Conservation (phyloP, 2,113 vertebrate species). For the Okapia johnstoni region DNA sequence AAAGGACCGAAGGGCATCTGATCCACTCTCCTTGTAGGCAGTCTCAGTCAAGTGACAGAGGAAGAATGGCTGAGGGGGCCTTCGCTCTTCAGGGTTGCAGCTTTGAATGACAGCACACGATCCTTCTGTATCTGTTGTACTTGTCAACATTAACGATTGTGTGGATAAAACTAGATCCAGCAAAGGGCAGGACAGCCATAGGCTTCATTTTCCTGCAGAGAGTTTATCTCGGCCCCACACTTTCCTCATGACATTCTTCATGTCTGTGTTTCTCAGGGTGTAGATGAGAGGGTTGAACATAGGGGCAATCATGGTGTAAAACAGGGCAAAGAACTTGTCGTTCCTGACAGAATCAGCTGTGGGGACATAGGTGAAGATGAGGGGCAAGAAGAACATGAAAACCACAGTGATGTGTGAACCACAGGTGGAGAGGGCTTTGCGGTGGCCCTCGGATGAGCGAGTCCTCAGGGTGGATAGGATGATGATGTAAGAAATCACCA, state of each 20-base stretch:
- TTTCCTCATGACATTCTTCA: slow-evolving; percentile 2
- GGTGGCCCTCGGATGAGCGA: background rate
- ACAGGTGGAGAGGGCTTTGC: slow-evolving; percentile 9
- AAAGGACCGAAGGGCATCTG: background rate
- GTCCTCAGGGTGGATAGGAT: background rate
- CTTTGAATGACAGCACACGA: fast-evolving
- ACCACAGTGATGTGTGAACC: background rate
- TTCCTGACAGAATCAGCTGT: background rate
- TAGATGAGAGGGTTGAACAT: slow-evolving; percentile 13
- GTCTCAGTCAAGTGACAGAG: background rate
- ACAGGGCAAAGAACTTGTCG: background rate
- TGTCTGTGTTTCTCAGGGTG: background rate
- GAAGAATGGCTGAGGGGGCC: fast-evolving
- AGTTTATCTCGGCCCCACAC: background rate
- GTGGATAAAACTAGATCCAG: fast-evolving
- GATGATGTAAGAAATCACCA: slow-evolving; percentile 32
- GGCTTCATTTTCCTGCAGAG: background rate
- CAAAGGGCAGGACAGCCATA: background rate
- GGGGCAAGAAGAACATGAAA: slow-evolving; percentile 2
- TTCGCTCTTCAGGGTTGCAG: background rate
- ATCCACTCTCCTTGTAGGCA: fast-evolving
- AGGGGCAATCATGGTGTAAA: background rate
- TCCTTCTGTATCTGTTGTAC: fast-evolving
- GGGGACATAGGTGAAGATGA: background rate
- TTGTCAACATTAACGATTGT: background rate